Conservation (phyloP, 2,888 invertebrate genomes). For the Pheosia gnoma region DNA sequence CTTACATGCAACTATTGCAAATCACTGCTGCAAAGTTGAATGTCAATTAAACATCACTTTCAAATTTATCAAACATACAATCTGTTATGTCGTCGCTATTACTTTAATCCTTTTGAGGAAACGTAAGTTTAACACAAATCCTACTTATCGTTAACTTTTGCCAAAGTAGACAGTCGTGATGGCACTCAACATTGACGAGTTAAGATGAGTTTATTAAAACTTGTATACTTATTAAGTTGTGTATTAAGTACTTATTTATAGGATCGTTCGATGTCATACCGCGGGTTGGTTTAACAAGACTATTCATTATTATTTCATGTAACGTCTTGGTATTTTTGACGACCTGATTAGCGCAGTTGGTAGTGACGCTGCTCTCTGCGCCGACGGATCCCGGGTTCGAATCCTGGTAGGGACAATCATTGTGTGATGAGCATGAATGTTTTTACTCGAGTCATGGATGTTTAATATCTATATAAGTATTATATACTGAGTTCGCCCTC, state of each 20-base stretch:
- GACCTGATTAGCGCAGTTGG: too few species aligned
- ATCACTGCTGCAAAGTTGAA: not conserved
- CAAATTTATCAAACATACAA: constrained; percentile 36
- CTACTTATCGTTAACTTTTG: constrained; percentile 79
- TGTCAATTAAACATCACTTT: constrained; percentile 13
- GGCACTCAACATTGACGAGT: constrained; percentile 76
- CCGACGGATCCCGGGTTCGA: too few species aligned
- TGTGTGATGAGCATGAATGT: too few species aligned
- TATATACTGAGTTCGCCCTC: too few species aligned
- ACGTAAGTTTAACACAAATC: constrained; percentile 77
- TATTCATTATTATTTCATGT: not conserved
- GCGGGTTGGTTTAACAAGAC: constrained; percentile 23
- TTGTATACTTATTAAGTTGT: constrained; percentile 80
- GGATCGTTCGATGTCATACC: constrained; percentile 54
- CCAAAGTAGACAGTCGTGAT: constrained; percentile 80
- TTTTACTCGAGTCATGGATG: too few species aligned
- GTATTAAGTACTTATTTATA: constrained; percentile 72
- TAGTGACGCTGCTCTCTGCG: too few species aligned
- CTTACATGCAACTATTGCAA: not conserved
- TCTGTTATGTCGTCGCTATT: constrained; percentile 62
- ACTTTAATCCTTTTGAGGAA: constrained; percentile 75
- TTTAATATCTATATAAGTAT: too few species aligned
- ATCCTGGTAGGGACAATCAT: too few species aligned
- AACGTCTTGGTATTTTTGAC: not conserved
- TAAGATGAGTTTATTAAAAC: constrained; percentile 76